phyloP scores from a whole-genome alignment of 2,113 vertebrate species.

The Meles meles region DNA sequence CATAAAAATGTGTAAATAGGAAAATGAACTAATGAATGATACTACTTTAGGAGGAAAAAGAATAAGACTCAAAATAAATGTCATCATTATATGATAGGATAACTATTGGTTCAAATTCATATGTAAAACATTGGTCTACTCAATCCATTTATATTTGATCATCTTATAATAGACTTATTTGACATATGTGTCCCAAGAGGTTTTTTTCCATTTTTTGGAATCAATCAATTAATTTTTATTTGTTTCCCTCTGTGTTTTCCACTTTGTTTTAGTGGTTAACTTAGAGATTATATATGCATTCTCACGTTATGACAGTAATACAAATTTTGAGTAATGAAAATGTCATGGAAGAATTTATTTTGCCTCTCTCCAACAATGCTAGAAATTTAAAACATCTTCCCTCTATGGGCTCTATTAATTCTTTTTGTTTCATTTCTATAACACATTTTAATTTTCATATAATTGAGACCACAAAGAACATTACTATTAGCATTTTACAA shows the following conservation, averaged over 20 bases:
- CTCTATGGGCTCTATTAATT: neutral
- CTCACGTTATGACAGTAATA: neutral
- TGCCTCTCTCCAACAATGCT: neutral
- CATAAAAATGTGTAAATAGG: neutral
- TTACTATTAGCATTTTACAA: neutral
- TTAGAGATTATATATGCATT: neutral
- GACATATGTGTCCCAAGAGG: neutral
- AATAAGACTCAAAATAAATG: neutral
- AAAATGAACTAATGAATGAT: neutral
- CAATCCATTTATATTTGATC: neutral
- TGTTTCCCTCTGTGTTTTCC: neutral
- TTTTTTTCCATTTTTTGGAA: neutral
- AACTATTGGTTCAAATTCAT: neutral
- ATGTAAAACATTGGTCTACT: neutral
- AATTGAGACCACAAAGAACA: neutral
- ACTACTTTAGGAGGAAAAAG: neutral
- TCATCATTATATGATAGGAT: neutral
- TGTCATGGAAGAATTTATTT: neutral
- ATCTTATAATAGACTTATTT: neutral
- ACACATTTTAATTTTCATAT: neutral
- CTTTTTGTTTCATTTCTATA: neutral
- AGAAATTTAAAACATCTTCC: neutral
- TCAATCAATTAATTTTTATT: neutral
- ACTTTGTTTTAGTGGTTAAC: neutral
- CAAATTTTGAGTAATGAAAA: neutral